These are phyloP conservation scores for Eilema depressum DNA, from an alignment of 2,888 invertebrate genomes.

Conservation along the genomic window DNA sequence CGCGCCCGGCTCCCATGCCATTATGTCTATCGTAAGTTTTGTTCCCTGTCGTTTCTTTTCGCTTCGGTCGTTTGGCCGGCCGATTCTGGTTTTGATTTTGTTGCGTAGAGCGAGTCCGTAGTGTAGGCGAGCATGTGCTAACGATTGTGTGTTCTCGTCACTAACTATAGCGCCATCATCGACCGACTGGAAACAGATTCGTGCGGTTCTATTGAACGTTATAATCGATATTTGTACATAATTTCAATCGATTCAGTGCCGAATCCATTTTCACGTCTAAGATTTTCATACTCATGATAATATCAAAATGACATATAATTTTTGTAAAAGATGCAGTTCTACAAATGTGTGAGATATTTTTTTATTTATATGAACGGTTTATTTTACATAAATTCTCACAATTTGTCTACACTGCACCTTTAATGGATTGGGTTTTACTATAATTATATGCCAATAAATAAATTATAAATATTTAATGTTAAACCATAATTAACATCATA, in stretches of 20 bases:
- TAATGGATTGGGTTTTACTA: slow-evolving; percentile 47
- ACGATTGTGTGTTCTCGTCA: slow-evolving; percentile 57
- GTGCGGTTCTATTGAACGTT: background rate
- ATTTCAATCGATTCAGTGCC: slow-evolving; percentile 12
- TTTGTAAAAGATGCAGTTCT: slow-evolving; percentile 67
- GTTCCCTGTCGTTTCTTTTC: slow-evolving; percentile 53
- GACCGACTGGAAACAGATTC: slow-evolving; percentile 53
- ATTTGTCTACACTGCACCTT: slow-evolving; percentile 45
- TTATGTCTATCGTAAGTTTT: slow-evolving; percentile 86
- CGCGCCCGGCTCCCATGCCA: slow-evolving; percentile 70
- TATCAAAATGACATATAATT: slow-evolving; percentile 61
- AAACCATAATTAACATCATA: slow-evolving; percentile 29
- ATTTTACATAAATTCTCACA: slow-evolving; percentile 27
- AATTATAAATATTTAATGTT: slow-evolving; percentile 29
- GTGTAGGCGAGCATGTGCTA: slow-evolving; percentile 60
- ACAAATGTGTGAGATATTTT: slow-evolving; percentile 37
- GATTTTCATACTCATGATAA: slow-evolving; percentile 60
- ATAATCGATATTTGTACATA: background rate
- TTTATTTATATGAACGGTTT: slow-evolving; percentile 19
- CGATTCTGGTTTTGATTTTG: slow-evolving; percentile 48
- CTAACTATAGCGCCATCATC: slow-evolving; percentile 56
- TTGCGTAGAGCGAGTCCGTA: slow-evolving; percentile 58
- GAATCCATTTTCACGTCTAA: slow-evolving; percentile 61
- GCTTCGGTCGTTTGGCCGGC: slow-evolving; percentile 48
- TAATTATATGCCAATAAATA: slow-evolving; percentile 42